Evolutionary conservation across 30 jellyfish, hydroid and myxozoan genomes (phyloP), one percentile per base, ranked within the genome.

Genomic region (Chrysaora quinquecirrha): DNA sequence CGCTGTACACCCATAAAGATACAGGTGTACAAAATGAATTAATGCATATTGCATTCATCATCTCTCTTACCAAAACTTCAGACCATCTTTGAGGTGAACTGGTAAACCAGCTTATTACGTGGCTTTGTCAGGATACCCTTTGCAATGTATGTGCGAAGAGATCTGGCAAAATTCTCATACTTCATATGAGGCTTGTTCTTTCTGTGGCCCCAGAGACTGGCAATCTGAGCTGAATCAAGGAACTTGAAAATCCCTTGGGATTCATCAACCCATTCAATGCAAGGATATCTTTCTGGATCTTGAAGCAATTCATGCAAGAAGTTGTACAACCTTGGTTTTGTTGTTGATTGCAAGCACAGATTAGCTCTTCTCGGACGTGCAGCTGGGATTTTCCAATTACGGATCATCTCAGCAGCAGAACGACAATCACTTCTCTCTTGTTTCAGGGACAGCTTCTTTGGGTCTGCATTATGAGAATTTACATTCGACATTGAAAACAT

Each of bases 121-220:
- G 96, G 96, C 81, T 92, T 92, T 38, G 84, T 85, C 76, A 92
- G 71, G 30, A 92, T 86, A 18, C 96, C 96, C 46, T 86, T 85
- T 34, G 98, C 98, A 35, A 86, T 84, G 84, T 92, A 92, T 19
- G 96, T 85, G 47, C 98, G 96, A 24, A 92, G 85, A 7, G 98
- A 92, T 14, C 98, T 34, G 19, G 98, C 98, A 61, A 92, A 87
- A 75, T 92, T 92, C 79, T 92, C 98, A 61, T 92, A 92, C 82
- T 82, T 92, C 98, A 92, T 92, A 73, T 63, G 50, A 21, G 98
- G 96, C 81, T 87, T 86, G 86, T 92, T 92, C 75, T 92, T 92
- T 46, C 95, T 95, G 32, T 58, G 93, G 16, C 96, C 98, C 98
- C 98, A 92, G 20, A 86, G 91, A 31, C 95, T 87, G 22, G 98